Evolutionary conservation across 2,888 invertebrate species (phyloP), one percentile per base, ranked within the genome.

Genomic region (Girardia tigrina): DNA sequence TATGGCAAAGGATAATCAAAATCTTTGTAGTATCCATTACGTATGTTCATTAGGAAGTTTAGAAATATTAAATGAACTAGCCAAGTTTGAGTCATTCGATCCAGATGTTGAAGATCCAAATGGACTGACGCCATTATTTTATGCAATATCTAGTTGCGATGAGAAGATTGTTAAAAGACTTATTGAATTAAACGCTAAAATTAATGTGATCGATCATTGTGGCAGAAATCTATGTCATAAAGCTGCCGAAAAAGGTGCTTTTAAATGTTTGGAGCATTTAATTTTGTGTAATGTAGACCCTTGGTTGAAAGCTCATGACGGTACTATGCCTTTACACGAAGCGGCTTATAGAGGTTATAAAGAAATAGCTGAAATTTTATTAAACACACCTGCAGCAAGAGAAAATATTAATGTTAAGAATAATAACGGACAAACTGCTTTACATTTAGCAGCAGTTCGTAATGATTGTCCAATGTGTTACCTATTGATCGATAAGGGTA

Each of bases 181-280:
- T 56, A 56, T 56, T 56, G 56, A 56, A 56, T 56, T 56, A 4
- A 56, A 56, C 4, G 56, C 56, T 4, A 56, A 56, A 56, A 4
- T 56, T 16, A 23, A 56, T 56, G 23, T 56, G 6, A 23, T 56
- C n/a, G 56, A 56, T n/a, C 56, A 56, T 20, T 56, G n/a, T 56
- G 56, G 56, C 2, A 56, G 56, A 56, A 56, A n/a, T n/a, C 56
- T 56, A 20, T 56, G 56, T 56, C 56, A 56, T 56, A 56, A 56
- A 56, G 56, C 56, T 12, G 56, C 56, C n/a, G 56, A 56, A 56
- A 56, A 56, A n/a, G 56, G 56, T 20, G 56, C 56, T 56, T 56
- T 56, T 56, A 56, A 56, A n/a, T 56, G 56, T n/a, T n/a, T 56
- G 4, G 56, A 56, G 23, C 56, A 20, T 56, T 56, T 56, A 56